Evolutionary conservation across 2,888 invertebrate species (phyloP).

Genomic region (Tinea trinotella): DNA sequence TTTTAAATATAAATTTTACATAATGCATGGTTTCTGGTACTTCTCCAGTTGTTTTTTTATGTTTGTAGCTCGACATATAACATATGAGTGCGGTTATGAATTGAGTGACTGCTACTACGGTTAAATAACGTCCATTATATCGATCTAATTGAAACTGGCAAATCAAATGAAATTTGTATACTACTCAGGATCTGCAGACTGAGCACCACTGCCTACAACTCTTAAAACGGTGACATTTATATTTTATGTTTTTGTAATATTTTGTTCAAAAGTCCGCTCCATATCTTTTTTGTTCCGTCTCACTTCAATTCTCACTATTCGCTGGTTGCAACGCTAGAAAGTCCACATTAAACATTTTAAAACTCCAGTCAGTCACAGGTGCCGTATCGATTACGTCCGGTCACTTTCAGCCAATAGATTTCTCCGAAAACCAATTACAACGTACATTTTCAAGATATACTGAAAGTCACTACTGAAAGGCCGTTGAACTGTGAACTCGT

Average conservation of each 20-base stretch:
- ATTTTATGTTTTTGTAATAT: neutral
- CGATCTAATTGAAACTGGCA: no score
- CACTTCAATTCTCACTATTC: slow-evolving; percentile 11
- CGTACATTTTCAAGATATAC: slow-evolving; percentile 9
- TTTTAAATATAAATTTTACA: no score
- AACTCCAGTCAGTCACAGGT: slow-evolving; percentile 18
- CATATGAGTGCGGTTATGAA: no score
- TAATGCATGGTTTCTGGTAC: no score
- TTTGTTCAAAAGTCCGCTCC: neutral
- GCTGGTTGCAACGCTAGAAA: slow-evolving; percentile 16
- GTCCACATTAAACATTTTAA: slow-evolving; percentile 17
- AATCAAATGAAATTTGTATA: no score
- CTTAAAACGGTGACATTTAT: no score
- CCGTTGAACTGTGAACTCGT: neutral
- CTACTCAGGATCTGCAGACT: no score
- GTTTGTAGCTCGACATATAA: no score
- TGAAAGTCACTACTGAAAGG: neutral
- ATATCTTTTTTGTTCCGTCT: neutral
- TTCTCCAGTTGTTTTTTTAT: no score
- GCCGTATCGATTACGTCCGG: slow-evolving; percentile 16
- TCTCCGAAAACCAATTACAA: slow-evolving; percentile 10
- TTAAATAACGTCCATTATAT: no score
- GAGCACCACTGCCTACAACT: no score
- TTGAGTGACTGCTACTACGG: no score
- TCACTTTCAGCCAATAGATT: slow-evolving; percentile 16